A percentile compares a stretch with the other conserved stretches of the same genome.
phyloP scores from a whole-genome alignment of 2,113 vertebrate species.

The Rhipidura dahli region DNA sequence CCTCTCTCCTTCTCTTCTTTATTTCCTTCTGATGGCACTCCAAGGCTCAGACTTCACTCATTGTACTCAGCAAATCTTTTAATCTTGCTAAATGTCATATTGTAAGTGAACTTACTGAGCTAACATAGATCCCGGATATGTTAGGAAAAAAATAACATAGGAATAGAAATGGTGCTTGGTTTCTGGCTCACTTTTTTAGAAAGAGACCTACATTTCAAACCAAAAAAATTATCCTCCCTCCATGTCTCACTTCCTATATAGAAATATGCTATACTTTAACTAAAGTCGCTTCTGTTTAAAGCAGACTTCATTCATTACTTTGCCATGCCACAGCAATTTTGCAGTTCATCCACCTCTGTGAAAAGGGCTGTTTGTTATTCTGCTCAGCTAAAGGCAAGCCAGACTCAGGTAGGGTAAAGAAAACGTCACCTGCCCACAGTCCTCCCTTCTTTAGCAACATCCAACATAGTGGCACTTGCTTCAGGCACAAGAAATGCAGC shows the following conservation, averaged over 20 bases:
- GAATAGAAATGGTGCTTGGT: not conserved
- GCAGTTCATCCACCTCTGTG: not conserved
- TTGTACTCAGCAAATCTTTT: slow-evolving; percentile 2
- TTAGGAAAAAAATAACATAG: too few relatives aligned
- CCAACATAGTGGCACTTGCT: not conserved
- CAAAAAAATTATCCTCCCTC: not conserved
- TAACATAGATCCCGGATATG: not conserved
- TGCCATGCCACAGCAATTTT: not conserved
- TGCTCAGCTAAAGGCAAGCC: not conserved
- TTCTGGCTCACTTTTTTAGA: not conserved
- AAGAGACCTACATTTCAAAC: not conserved
- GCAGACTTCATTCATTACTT: not conserved
- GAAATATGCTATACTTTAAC: not conserved
- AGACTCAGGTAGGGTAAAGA: not conserved
- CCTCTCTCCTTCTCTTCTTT: not conserved
- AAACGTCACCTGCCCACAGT: not conserved
- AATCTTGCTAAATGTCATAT: not conserved
- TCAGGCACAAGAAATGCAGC: not conserved
- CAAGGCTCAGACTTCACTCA: not conserved
- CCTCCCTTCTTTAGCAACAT: not conserved
- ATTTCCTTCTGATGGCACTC: not conserved
- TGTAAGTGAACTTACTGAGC: not conserved
- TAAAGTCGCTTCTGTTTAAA: not conserved
- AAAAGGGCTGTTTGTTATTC: not conserved
- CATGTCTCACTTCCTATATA: not conserved